phyloP scores from a whole-genome alignment of 2,888 invertebrate species.

The Heliconius erato region DNA sequence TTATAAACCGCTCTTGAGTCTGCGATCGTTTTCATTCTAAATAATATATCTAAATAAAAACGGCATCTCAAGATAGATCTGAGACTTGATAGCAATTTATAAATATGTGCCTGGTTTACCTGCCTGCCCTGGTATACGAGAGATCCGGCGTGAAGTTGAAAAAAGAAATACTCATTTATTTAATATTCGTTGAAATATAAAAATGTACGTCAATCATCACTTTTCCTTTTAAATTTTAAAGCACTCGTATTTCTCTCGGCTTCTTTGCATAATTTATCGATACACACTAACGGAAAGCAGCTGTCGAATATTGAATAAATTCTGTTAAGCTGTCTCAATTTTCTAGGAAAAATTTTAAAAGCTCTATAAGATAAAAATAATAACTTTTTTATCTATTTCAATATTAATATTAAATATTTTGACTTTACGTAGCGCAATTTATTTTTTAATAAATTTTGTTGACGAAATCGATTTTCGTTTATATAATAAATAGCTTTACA shows the following conservation, averaged over 20 bases:
- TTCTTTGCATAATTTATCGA: conserved; percentile 24
- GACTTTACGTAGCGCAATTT: neutral
- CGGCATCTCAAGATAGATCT: too few species aligned
- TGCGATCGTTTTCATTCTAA: too few species aligned
- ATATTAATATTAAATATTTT: neutral
- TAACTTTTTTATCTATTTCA: neutral
- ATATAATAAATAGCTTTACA: neutral
- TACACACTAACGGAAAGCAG: conserved; percentile 12
- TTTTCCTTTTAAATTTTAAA: conserved; percentile 23
- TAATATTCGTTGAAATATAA: neutral
- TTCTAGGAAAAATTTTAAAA: neutral
- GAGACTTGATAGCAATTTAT: too few species aligned
- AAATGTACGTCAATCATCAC: conserved; percentile 5
- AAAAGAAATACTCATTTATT: neutral
- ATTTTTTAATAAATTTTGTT: neutral
- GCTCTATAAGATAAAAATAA: neutral
- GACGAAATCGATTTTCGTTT: neutral
- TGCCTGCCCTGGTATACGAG: too few species aligned
- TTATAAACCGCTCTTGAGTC: too few species aligned
- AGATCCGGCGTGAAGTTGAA: too few species aligned
- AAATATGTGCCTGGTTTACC: too few species aligned
- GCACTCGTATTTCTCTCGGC: conserved; percentile 2
- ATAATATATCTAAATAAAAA: too few species aligned
- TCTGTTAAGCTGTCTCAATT: neutral
- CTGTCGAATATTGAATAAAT: conserved; percentile 21